Percentiles rank a stretch among this genome's conserved stretches.
Conservation (phyloP, 1,140 invertebrate species). For the Prorops nasuta region DNA sequence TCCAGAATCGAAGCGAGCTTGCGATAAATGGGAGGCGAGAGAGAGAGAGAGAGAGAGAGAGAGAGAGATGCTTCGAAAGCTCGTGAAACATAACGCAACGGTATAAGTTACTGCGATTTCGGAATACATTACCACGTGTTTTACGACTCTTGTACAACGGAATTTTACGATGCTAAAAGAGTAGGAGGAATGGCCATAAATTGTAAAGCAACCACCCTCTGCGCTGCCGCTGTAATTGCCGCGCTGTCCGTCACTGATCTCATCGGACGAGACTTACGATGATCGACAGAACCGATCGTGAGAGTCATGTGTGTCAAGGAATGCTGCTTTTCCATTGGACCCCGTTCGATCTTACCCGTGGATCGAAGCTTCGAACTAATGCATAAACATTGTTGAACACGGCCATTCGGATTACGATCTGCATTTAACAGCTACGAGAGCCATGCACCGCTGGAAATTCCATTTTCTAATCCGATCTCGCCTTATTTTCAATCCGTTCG, state of each 20-base stretch:
- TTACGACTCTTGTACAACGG: background rate
- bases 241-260: conserved; percentile 8
- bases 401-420: no score
- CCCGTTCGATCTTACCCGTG: background rate
- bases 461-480: no score
- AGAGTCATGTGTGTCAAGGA: conserved; percentile 15
- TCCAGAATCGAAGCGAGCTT: no score
- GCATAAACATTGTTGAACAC: no score
- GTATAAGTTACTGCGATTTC: background rate
- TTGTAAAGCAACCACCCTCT: background rate
- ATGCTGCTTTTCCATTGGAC: conserved; percentile 5
- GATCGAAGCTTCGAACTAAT: no score
- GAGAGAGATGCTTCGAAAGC: no score
- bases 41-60: no score
- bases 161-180: background rate
- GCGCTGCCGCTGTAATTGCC: background rate
- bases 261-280: conserved; percentile 7
- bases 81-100: no score
- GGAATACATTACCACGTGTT: background rate
- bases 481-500: no score
- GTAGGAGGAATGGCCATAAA: conserved; percentile 3
- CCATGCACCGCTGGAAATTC: no score
- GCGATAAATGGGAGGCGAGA: no score
- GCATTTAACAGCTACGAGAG: no score
- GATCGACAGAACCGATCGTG: conserved; percentile 8